Conservation (phyloP, 2,888 invertebrate genomes). For the Orchesellides sinensis region DNA sequence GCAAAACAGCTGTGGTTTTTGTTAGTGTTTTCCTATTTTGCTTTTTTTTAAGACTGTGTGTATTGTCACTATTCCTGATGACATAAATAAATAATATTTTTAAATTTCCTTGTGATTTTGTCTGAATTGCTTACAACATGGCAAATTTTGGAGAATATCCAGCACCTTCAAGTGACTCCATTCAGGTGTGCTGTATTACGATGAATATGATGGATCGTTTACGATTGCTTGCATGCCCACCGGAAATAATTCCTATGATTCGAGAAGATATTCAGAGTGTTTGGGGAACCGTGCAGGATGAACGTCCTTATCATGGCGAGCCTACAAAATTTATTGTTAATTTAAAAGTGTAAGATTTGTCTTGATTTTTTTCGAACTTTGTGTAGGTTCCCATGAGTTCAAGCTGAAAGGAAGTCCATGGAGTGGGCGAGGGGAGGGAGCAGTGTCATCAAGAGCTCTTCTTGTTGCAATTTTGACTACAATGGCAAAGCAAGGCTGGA, state of each 20-base stretch:
- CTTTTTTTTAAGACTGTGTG: too few species aligned
- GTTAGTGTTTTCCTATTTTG: too few species aligned
- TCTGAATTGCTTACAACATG: too few species aligned
- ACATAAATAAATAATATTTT: too few species aligned
- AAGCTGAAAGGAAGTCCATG: constrained; percentile 52
- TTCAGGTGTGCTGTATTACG: constrained; percentile 65
- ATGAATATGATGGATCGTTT: constrained; percentile 65
- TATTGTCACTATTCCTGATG: too few species aligned
- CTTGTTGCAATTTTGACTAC: constrained; percentile 37
- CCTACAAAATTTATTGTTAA: too few species aligned
- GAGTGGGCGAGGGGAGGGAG: constrained; percentile 24
- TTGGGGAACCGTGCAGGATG: constrained; percentile 65
- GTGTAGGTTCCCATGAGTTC: constrained; percentile 64
- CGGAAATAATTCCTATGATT: constrained; percentile 34
- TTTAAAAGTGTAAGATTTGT: too few species aligned
- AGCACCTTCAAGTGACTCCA: neutral
- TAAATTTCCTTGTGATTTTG: too few species aligned
- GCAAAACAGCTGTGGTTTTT: too few species aligned
- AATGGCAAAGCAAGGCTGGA: constrained; percentile 68
- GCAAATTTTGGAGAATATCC: constrained; percentile 34
- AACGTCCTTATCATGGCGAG: constrained; percentile 63
- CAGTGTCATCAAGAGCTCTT: constrained; percentile 35
- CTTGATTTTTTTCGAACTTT: too few species aligned
- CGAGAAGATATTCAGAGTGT: constrained; percentile 40
- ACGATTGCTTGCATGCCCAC: constrained; percentile 56